phyloP scores from a whole-genome alignment of 2,113 vertebrate species.

The Electrona antarctica region DNA sequence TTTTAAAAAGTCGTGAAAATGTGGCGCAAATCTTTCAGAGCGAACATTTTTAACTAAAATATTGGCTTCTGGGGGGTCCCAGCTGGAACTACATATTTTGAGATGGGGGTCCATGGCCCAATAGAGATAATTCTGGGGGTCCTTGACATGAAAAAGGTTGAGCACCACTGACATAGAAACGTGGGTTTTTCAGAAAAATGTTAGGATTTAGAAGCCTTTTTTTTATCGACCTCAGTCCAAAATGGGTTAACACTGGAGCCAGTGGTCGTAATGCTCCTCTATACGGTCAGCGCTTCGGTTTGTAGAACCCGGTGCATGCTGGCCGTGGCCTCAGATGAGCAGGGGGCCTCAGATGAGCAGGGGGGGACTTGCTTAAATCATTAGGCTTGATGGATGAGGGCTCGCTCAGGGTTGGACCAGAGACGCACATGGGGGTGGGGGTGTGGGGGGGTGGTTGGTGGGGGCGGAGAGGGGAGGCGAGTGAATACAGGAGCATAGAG shows the following conservation, averaged over 20 bases:
- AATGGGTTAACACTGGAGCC: background rate
- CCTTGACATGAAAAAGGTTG: too few species aligned
- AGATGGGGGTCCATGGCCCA: too few species aligned
- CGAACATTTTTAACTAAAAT: too few species aligned
- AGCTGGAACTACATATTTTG: too few species aligned
- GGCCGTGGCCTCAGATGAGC: conserved; percentile 73
- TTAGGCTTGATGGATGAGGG: conserved; percentile 84
- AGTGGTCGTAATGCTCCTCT: background rate
- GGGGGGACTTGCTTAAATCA: conserved; percentile 73
- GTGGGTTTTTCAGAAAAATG: too few species aligned
- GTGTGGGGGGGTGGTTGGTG: background rate
- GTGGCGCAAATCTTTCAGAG: too few species aligned
- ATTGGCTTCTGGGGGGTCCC: too few species aligned
- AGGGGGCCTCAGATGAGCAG: conserved; percentile 71
- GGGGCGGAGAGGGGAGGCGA: background rate
- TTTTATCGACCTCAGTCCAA: background rate
- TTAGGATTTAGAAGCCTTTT: conserved; percentile 3
- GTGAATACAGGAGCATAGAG: background rate
- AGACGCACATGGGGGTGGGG: background rate
- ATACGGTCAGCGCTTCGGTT: conserved; percentile 49
- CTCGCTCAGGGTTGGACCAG: conserved; percentile 4
- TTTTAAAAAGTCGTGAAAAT: too few species aligned
- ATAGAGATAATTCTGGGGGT: too few species aligned
- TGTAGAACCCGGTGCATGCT: conserved; percentile 52
- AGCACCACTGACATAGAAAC: too few species aligned